phyloP scores from a whole-genome alignment of 2,888 invertebrate species.

The Apoderus coryli region DNA sequence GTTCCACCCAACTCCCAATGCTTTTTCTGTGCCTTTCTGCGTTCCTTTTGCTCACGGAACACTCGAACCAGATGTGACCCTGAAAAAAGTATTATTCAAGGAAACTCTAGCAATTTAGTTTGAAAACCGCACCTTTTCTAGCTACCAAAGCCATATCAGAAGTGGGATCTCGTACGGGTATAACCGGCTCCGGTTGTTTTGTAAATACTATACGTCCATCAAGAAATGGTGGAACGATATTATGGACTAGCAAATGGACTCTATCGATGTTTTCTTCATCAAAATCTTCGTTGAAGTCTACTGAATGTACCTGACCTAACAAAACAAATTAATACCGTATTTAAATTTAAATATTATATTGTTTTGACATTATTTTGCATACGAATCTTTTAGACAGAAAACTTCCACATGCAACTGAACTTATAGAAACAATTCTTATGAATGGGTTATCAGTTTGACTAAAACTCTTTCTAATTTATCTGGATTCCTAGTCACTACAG shows the following conservation, averaged over 20 bases:
- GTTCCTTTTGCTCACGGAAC: constrained; percentile 90
- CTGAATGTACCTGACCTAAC: constrained; percentile 68
- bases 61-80: constrained; percentile 75
- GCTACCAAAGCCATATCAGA: constrained; percentile 96
- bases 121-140: no score
- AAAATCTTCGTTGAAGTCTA: constrained; percentile 80
- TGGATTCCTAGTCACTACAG: no score
- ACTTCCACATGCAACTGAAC: no score
- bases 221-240: constrained; percentile 96
- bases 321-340: constrained; percentile 6
- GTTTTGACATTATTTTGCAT: no score
- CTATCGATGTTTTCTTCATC: constrained; percentile 92
- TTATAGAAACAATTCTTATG: no score
- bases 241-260: constrained; percentile 92
- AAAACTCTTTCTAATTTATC: no score
- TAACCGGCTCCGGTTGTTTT: constrained; percentile 97
- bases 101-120: no score
- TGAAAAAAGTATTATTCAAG: no score
- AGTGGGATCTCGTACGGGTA: constrained; percentile 91
- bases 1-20: constrained; percentile 99
- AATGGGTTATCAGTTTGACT: no score
- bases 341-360: constrained; percentile 1
- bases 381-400: no score
- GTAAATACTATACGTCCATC: constrained; percentile 99
- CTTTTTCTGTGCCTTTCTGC: constrained; percentile 93